phyloP scores from a whole-genome alignment of 2,113 vertebrate species.

The human (Homo sapiens) region DNA sequence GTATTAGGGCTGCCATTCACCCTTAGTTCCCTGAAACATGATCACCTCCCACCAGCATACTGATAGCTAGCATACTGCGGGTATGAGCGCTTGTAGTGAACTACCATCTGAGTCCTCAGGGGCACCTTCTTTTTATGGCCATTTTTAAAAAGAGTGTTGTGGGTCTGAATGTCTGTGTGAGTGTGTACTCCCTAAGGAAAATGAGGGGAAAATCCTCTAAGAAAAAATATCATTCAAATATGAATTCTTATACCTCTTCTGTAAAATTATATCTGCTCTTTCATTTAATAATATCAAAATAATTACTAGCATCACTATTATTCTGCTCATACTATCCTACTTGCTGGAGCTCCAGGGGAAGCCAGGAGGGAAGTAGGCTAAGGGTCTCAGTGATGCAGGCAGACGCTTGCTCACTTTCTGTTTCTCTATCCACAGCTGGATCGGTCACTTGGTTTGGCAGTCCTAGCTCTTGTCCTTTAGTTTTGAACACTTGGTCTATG shows the following conservation, averaged over 20 bases:
- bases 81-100: not conserved
- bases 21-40: not conserved
- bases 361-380: not conserved
- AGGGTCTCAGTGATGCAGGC: not conserved
- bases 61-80: not conserved
- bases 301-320: not conserved
- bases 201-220: not conserved
- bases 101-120: not conserved
- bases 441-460: not conserved
- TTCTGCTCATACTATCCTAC: not conserved
- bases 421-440: accelerated
- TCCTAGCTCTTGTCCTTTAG: not conserved
- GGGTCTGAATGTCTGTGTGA: not conserved
- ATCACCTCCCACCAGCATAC: not conserved
- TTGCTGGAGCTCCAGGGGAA: not conserved
- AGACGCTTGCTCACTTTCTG: accelerated
- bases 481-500: not conserved
- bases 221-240: not conserved
- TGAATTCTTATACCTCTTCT: not conserved
- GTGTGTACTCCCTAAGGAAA: not conserved
- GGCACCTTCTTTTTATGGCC: not conserved
- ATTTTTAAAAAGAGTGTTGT: not conserved
- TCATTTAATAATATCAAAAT: not conserved
- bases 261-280: not conserved
- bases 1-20: slow-evolving; percentile 52